These are phyloP conservation scores for Pipistrellus pygmaeus DNA, from an alignment of 2,797 vertebrate genomes.

Conservation along the genomic window DNA sequence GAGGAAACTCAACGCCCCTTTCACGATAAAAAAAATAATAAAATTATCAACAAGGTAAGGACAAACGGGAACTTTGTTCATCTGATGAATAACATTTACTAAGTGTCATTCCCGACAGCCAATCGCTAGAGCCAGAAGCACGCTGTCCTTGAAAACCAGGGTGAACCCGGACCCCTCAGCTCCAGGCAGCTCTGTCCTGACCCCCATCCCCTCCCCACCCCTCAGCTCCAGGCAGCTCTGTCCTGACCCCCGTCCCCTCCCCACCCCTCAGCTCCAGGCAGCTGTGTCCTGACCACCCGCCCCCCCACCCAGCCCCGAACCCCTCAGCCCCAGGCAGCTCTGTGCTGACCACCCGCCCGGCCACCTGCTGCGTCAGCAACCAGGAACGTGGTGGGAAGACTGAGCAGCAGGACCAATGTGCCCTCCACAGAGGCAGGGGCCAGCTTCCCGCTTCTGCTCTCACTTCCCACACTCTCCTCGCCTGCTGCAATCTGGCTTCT, in stretches of 20 bases:
- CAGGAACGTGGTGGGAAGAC: no score
- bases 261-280: no score
- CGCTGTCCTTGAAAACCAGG: background rate
- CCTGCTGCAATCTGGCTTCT: background rate
- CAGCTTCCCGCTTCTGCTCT: background rate
- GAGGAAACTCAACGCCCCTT: conserved; percentile 25
- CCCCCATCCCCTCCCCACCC: background rate
- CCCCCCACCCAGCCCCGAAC: no score
- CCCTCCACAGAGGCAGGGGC: background rate
- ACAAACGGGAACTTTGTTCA: conserved; percentile 7
- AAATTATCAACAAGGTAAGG: background rate
- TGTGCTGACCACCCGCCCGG: no score
- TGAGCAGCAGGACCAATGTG: no score
- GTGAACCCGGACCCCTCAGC: background rate
- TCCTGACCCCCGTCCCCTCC: no score
- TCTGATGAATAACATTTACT: background rate
- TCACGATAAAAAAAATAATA: background rate
- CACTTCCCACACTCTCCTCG: background rate
- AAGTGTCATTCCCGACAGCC: background rate
- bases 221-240: no score
- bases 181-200: no score
- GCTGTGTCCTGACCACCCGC: no score
- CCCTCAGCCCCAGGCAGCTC: no score
- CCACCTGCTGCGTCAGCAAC: no score
- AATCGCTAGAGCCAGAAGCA: background rate